phyloP scores from a whole-genome alignment of 1,140 invertebrate genomes.

The Cydia strobilella region DNA sequence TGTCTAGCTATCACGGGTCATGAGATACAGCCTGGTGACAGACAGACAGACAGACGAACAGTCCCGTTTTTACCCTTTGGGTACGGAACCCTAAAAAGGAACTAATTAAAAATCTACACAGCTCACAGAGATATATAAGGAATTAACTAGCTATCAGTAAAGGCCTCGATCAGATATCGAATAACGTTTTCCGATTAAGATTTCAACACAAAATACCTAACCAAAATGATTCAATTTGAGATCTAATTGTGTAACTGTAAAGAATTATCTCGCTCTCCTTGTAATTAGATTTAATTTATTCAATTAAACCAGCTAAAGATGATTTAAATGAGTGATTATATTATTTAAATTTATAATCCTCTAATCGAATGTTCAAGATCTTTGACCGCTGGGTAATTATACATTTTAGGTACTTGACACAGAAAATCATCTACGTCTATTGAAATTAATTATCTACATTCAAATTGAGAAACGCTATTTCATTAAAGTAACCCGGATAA shows the following conservation, averaged over 20 bases:
- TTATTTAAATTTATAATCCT: conserved; percentile 6
- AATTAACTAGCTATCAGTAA: too few species aligned
- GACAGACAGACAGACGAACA: too few species aligned
- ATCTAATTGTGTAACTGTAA: not conserved
- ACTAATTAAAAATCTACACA: not conserved
- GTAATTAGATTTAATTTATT: not conserved
- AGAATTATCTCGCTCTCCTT: not conserved
- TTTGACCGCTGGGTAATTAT: not conserved
- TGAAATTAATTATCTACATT: not conserved
- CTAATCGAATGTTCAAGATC: not conserved
- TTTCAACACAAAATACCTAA: conserved; percentile 11
- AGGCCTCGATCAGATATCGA: not conserved
- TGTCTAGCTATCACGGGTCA: too few species aligned
- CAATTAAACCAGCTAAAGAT: conserved; percentile 2
- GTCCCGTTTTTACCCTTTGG: too few species aligned
- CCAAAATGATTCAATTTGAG: not conserved
- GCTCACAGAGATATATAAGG: not conserved
- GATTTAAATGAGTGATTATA: conserved; percentile 14
- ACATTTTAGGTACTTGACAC: not conserved
- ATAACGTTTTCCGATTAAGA: not conserved
- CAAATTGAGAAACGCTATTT: not conserved
- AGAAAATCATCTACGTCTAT: not conserved
- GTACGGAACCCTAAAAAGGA: too few species aligned
- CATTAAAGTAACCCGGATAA: not conserved
- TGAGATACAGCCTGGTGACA: too few species aligned